Base-by-base conservation (phyloP, 2,888 invertebrate genomes). In the Cephus nigrinus region DNA sequence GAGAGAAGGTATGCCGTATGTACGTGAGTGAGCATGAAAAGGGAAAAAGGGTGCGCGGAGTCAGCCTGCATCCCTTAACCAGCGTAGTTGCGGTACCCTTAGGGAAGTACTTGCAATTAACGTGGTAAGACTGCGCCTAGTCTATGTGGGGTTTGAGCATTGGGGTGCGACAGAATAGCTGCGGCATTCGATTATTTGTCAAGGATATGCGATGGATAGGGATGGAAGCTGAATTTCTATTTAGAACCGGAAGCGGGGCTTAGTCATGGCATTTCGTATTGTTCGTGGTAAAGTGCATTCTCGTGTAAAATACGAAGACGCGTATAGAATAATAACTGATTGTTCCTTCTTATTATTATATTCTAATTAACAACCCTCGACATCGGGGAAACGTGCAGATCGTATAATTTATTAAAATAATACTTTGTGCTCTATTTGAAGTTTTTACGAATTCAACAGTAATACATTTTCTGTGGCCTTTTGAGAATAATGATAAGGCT, bases 81-180 rank as follows among this genome's bases (percentile, higher is more conserved):
- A 83, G 77, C 80, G 75, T 75, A 73, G 84, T 84, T 87, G 87
- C 85, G 86, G 85, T 84, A 84, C 86, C 88, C 86, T 83, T 81
- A 84, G 87, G 85, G 85, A 86, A 88, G 88, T 88, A 88, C 88
- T 88, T 84, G 87, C 87, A 88, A 88, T 88, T 88, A 88, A 88
- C 88, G 85, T 85, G 84, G 86, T 87, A 87, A 88, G 88, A 87
- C 85, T 86, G 84, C 23, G 23, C 78, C 80, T 78, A 82, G 82
- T 80, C 82, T 78, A 83, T 80, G 84, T 80, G 82, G 86, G 77
- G 76, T 73, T 71, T 73, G 75, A 78, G 78, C 73, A 23, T 74
- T 79, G 69, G 71, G 81, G 81, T 82, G 80, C 80, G 80, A 79
- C 80, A 76, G 84, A 84, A 84, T 84, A 80, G 79, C 83, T 33